These are phyloP conservation scores for Colinus virginianus DNA, from an alignment of 2,113 vertebrate species.

Conservation along the genomic window DNA sequence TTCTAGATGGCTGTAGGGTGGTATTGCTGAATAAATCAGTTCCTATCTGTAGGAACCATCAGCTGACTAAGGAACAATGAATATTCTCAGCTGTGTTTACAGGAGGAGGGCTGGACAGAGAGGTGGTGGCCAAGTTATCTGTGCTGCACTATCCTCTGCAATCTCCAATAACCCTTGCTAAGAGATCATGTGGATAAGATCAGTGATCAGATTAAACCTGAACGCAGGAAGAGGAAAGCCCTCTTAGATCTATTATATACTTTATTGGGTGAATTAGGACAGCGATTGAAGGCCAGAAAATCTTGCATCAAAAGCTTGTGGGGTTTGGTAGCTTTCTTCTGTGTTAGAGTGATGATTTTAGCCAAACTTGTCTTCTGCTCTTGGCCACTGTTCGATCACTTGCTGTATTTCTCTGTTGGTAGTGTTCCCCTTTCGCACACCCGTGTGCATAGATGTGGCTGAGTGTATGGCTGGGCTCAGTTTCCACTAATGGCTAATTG, in stretches of 20 bases:
- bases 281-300: not conserved
- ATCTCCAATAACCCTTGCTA: constrained; percentile 19
- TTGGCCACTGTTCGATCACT: not conserved
- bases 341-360: not conserved
- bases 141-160: not conserved
- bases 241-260: constrained; percentile 20
- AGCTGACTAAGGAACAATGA: not conserved
- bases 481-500: not conserved
- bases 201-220: constrained; percentile 55
- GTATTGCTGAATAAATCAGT: not conserved
- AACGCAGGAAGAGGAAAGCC: constrained; percentile 29
- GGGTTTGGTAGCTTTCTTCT: not conserved
- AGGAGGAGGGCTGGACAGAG: not conserved
- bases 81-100: rapidly evolving
- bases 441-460: rapidly evolving
- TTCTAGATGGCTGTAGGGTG: not conserved
- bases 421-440: not conserved
- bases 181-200: constrained; percentile 46
- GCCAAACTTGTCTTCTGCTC: not conserved
- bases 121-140: not conserved
- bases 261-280: constrained; percentile 19
- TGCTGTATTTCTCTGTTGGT: not conserved
- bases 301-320: not conserved
- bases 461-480: not conserved
- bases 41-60: not conserved